Evolutionary conservation across 1,140 invertebrate species (phyloP).

Genomic region (Lysiphlebus fabarum): DNA sequence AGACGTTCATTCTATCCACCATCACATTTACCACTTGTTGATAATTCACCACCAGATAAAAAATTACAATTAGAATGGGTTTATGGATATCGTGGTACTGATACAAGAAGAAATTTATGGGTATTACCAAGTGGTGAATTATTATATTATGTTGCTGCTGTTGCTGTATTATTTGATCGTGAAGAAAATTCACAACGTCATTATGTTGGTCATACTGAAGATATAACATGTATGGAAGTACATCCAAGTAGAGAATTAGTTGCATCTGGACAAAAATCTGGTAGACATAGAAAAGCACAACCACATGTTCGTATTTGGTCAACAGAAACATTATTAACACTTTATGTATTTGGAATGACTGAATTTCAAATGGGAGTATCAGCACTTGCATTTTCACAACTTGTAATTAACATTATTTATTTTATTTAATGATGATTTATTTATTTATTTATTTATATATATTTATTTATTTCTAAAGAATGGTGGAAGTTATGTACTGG

Average conservation of each 20-base stretch:
- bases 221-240: constrained; percentile 71
- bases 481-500: constrained; percentile 82
- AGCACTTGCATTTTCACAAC: constrained; percentile 85
- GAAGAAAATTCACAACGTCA: constrained; percentile 88
- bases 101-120: constrained; percentile 84
- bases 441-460: not conserved
- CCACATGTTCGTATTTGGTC: constrained; percentile 94
- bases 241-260: constrained; percentile 88
- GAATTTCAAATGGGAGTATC: constrained; percentile 88
- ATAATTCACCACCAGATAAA: constrained; percentile 81
- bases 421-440: constrained; percentile 3
- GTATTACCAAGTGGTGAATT: constrained; percentile 88
- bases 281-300: constrained; percentile 76
- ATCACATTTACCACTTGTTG: constrained; percentile 73
- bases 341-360: constrained; percentile 88
- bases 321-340: constrained; percentile 83
- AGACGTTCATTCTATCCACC: constrained; percentile 84
- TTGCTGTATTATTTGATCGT: constrained; percentile 86
- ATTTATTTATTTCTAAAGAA: constrained; percentile 57
- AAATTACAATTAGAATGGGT: constrained; percentile 89
- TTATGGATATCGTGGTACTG: constrained; percentile 89
- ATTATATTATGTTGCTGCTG: constrained; percentile 87
- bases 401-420: constrained; percentile 56
- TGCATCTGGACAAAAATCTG: constrained; percentile 84
- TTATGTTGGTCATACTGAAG: constrained; percentile 91